Conservation (phyloP, 2,888 invertebrate species). For the Pseudococcus viburni region DNA sequence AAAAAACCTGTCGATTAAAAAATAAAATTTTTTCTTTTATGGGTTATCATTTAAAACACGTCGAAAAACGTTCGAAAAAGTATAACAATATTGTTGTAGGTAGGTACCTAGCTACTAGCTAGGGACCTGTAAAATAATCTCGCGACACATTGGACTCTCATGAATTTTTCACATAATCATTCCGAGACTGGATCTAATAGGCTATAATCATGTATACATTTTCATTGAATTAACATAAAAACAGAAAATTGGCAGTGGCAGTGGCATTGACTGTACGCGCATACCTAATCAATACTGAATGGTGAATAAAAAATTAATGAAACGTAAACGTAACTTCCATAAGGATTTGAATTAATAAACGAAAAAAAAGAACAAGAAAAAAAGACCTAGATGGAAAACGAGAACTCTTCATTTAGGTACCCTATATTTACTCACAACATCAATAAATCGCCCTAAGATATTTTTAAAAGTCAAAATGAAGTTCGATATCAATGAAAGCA, state of each 20-base stretch:
- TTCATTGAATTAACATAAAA: not conserved
- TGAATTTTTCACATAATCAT: not conserved
- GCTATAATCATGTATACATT: not conserved
- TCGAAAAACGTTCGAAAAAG: too few relatives aligned
- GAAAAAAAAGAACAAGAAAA: not conserved
- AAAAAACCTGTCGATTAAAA: too few relatives aligned
- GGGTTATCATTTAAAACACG: too few relatives aligned
- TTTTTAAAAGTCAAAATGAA: too few relatives aligned
- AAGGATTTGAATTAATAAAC: not conserved
- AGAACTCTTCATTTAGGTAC: not conserved
- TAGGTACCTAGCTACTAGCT: too few relatives aligned
- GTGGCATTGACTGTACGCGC: not conserved
- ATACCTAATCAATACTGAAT: not conserved
- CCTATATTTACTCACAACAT: too few relatives aligned
- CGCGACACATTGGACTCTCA: not conserved
- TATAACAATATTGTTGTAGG: too few relatives aligned
- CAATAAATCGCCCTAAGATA: too few relatives aligned
- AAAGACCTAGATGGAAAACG: not conserved
- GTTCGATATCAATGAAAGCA: too few relatives aligned
- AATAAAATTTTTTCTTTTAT: too few relatives aligned
- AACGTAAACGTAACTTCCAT: not conserved
- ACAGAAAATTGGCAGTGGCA: not conserved
- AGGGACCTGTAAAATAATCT: too few relatives aligned
- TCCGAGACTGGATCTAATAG: not conserved
- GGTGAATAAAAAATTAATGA: constrained; percentile 11